phyloP scores from a whole-genome alignment of 1,140 invertebrate species.

The Parasteatoda tepidariorum region DNA sequence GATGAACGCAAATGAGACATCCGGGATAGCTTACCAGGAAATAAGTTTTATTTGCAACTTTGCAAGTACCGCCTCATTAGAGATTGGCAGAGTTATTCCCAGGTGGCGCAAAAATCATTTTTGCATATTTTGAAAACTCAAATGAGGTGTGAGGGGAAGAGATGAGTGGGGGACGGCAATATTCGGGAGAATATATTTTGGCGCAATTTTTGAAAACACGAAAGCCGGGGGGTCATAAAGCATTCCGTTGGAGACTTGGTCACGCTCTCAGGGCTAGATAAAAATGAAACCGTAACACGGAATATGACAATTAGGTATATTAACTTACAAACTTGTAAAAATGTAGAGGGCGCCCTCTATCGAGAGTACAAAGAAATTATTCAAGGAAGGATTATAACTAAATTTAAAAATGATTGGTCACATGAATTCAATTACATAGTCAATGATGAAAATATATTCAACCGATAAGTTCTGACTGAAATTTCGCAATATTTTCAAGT shows the following conservation, averaged over 20 bases:
- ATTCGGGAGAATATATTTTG: background rate
- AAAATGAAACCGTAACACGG: no score
- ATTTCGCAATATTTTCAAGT: no score
- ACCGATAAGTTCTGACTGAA: no score
- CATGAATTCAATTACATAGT: no score
- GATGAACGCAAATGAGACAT: background rate
- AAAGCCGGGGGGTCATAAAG: background rate
- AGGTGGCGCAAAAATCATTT: conserved; percentile 21
- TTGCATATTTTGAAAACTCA: background rate
- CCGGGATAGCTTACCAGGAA: background rate
- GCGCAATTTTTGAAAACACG: background rate
- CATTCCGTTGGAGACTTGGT: background rate
- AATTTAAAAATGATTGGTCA: no score
- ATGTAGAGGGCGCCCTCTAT: no score
- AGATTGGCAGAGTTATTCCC: background rate
- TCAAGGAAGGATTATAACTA: no score
- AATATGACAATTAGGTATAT: no score
- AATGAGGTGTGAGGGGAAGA: background rate
- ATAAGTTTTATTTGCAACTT: conserved; percentile 22
- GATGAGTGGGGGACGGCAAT: background rate
- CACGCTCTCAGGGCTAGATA: background rate
- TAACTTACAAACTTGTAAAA: no score
- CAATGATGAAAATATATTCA: no score
- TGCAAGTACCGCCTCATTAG: conserved; percentile 28
- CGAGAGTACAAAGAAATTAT: no score